These are phyloP conservation scores for human DNA, from an alignment of 2,113 vertebrate genomes.

Conservation along the genomic window GRCh38 chr1:169395001-169395500, in stretches of 20 bases:
- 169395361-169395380: not conserved
- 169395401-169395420: not conserved
- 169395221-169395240: not conserved
- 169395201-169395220: slow-evolving; percentile 89
- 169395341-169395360: not conserved
- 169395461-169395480: slow-evolving; percentile 1
- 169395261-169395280: not conserved
- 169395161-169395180: slow-evolving; percentile 89
- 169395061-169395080: slow-evolving; percentile 88
- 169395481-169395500: not conserved
- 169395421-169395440: not conserved
- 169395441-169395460: not conserved
- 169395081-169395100: slow-evolving; percentile 86
- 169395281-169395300: not conserved
- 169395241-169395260: not conserved
- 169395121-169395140: slow-evolving; percentile 90
- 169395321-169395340: not conserved
- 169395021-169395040: slow-evolving; percentile 68
- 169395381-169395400: not conserved
- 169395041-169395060: slow-evolving; percentile 86
- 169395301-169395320: not conserved
- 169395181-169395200: slow-evolving; percentile 91
- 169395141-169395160: slow-evolving; percentile 89
- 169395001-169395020: slow-evolving; percentile 46
- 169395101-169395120: slow-evolving; percentile 87